Evolutionary conservation across 2,113 vertebrate species (phyloP), one percentile per base, ranked within the genome.

Genomic region (Aleadryas rufinucha): DNA sequence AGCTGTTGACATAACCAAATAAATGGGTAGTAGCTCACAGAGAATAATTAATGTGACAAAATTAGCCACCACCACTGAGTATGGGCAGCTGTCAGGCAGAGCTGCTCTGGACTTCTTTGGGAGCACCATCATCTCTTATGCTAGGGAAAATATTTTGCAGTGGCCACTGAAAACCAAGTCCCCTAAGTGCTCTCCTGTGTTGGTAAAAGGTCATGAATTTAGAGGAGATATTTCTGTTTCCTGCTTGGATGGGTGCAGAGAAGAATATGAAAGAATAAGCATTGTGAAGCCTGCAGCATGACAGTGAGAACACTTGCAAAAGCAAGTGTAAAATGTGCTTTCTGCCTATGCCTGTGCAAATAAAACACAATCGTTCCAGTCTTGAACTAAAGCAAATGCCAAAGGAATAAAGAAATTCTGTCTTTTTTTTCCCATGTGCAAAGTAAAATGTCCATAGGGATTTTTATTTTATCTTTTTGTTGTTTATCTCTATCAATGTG

Each of bases 341-440:
- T 93, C 68, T 95, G 54, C 30, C 54, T 35, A 26, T 6, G n/a
- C 19, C 30, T 70, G n/a, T 59, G 54, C 39, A 78, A 74, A 78
- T 70, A 66, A 77, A 96, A 44, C 24, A 21, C 0, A 1, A n/a
- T 50, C 16, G 9, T 74, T 84, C 30, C 42, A 42, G 47, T 27
- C 15, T 72, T 53, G 49, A 69, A 28, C 31, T 49, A 65, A 76
- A 76, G 42, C 11, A 88, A 85, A 80, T 65, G 23, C 74, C 50
- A 88, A 66, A 64, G 41, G 22, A 88, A 61, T 26, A 63, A 3
- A 72, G 50, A 76, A 33, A 60, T 65, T 19, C 5, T 28, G 13
- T 44, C 4, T 27, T 70, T 49, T 49, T 57, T 63, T 16, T 8
- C 1, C 5, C 18, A 35, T 5, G 1, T n/a, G 23, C 1, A 4